Conservation (phyloP, 2,113 vertebrate genomes). For the Arenaria interpres region DNA sequence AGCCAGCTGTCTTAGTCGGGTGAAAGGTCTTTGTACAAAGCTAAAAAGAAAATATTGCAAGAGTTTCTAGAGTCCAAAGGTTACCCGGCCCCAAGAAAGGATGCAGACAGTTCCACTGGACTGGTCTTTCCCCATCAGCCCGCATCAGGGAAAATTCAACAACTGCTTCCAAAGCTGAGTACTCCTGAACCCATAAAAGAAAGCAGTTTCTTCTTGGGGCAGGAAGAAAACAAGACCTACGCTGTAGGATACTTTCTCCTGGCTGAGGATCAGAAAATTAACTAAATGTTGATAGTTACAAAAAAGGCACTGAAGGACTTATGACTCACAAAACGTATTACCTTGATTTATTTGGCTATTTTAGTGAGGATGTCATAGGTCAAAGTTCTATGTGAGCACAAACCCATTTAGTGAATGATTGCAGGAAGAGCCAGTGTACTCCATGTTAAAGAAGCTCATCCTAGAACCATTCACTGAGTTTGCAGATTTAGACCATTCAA, state of each 20-base stretch:
- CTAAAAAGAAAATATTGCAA: slow-evolving; percentile 62
- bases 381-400: slow-evolving; percentile 53
- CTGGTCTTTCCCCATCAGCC: slow-evolving; percentile 24
- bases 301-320: neutral
- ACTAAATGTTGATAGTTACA: neutral
- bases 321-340: slow-evolving; percentile 27
- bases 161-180: neutral
- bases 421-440: neutral
- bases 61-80: slow-evolving; percentile 36
- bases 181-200: neutral
- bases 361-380: slow-evolving; percentile 44
- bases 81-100: slow-evolving; percentile 7
- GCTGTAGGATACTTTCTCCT: neutral
- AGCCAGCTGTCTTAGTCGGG: neutral
- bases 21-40: slow-evolving; percentile 58
- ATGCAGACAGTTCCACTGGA: slow-evolving; percentile 26
- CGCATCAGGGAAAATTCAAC: neutral
- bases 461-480: neutral
- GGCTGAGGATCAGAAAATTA: neutral
- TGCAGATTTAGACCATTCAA: neutral
- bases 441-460: neutral
- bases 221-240: neutral
- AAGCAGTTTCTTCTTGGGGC: neutral
- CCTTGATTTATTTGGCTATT: slow-evolving; percentile 33
- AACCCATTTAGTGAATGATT: slow-evolving; percentile 46